Percentiles rank a stretch among this genome's conserved stretches.
Conservation (phyloP, 2,113 vertebrate species). For the Emydura subglobosa region DNA sequence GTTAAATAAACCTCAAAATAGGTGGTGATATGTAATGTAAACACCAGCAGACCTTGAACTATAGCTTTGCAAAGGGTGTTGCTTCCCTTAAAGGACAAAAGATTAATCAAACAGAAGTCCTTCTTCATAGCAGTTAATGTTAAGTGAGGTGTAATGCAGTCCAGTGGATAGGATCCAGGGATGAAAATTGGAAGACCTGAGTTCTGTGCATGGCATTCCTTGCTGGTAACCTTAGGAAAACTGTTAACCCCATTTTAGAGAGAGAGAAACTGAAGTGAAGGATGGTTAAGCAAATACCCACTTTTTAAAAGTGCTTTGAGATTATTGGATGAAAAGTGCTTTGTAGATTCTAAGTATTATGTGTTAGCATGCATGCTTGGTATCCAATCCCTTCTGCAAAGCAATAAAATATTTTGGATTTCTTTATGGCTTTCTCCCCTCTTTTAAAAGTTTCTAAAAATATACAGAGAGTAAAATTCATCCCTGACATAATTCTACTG, state of each 20-base stretch:
- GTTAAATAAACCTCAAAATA: conserved; percentile 70
- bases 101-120: conserved; percentile 64
- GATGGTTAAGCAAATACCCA: not conserved
- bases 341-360: conserved; percentile 36
- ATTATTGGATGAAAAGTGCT: not conserved
- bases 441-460: conserved; percentile 71
- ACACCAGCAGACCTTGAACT: conserved; percentile 69
- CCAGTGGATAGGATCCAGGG: not conserved
- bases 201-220: conserved; percentile 47
- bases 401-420: conserved; percentile 67
- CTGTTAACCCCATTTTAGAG: not conserved
- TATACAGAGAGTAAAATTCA: conserved; percentile 15
- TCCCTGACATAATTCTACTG: conserved; percentile 18
- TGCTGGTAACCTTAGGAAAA: conserved; percentile 59
- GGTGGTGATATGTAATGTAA: conserved; percentile 62
- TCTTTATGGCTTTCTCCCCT: conserved; percentile 45
- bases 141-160: not conserved
- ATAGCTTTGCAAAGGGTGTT: conserved; percentile 47
- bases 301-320: conserved; percentile 7
- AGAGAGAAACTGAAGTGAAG: too few species aligned
- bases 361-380: not conserved
- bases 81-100: conserved; percentile 64
- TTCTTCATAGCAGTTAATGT: conserved; percentile 36
- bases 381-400: not conserved
- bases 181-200: not conserved